Percentiles rank a stretch among this genome's conserved stretches.
Conservation (phyloP, 2,113 vertebrate genomes). For the Chamaetylas fuelleborni region DNA sequence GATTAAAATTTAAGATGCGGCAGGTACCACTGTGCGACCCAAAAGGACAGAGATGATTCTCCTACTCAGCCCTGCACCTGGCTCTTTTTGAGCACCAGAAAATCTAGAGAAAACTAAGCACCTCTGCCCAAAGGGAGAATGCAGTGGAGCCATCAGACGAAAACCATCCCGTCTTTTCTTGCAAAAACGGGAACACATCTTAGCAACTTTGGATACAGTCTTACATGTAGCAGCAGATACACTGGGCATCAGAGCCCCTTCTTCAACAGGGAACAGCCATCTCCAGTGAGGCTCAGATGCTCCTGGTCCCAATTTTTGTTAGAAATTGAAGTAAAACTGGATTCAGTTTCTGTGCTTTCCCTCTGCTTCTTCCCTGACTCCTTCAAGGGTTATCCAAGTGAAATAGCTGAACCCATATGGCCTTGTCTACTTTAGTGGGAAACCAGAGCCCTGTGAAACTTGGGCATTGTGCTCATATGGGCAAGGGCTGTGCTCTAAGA, state of each 20-base stretch:
- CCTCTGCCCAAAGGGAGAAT: not conserved
- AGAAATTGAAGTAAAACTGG: constrained; percentile 50
- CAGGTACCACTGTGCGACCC: constrained; percentile 40
- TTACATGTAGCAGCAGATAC: constrained; percentile 60
- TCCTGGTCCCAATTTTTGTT: constrained; percentile 68
- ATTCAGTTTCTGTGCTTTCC: constrained; percentile 14
- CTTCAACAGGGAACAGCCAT: not conserved
- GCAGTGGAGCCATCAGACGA: not conserved
- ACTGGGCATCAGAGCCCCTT: constrained; percentile 34
- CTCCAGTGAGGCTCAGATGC: constrained; percentile 45
- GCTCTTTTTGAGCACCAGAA: not conserved
- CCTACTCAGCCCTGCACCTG: not conserved
- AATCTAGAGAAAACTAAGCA: constrained; percentile 4
- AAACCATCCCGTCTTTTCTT: not conserved
- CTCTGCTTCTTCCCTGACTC: not conserved
- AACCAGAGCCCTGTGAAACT: not conserved
- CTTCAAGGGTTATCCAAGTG: not conserved
- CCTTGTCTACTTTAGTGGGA: not conserved
- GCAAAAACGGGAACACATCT: constrained; percentile 17
- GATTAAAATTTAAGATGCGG: constrained; percentile 22
- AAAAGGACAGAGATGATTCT: constrained; percentile 18
- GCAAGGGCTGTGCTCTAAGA: not conserved
- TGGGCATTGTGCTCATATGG: not conserved
- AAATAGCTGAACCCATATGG: not conserved
- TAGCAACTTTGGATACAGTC: constrained; percentile 25